Evolutionary conservation across 2,797 vertebrate species (phyloP), one percentile per base, ranked within the genome.

Genomic region (Nannoperca australis): DNA sequence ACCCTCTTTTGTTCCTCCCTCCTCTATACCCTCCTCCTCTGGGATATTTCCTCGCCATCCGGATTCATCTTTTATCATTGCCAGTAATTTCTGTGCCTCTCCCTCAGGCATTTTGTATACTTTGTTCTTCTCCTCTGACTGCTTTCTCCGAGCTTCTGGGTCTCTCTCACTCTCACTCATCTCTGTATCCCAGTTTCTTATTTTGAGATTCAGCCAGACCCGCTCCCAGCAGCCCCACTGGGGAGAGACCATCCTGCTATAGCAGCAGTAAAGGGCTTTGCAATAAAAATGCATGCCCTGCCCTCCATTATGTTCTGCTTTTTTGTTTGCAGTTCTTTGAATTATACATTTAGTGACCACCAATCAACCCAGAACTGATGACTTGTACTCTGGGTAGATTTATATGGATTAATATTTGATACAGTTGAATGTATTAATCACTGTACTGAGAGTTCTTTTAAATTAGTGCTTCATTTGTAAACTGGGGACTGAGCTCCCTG

Each of bases 51-150:
- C 85, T 78, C 53, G 8, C 85, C 79, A 79, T 79, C 75, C 66
- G 47, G 73, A 83, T 90, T 89, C 84, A 83, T 91, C 88, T 83
- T 92, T 90, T 89, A 88, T 91, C 79, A 84, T 82, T 80, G 80
- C 85, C 85, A 89, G 81, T 89, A 68, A 91, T 91, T 88, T 93
- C 86, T 89, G 87, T 86, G 88, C 81, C 85, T 81, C 71, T 87
- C 86, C 92, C 91, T 74, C 73, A 58, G 89, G 93, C 88, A 58
- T 81, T 85, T 90, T 73, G 58, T 69, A 77, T 79, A 90, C 89
- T 92, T 83, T 85, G 68, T 85, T 88, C 84, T 75, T 47, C 79
- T 81, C 68, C 58, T 83, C 80, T 82, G 72, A 85, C 77, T 81
- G 76, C 77, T 70, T 73, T 78, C 79, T 85, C 69, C 62, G 44